A percentile compares a stretch with the other conserved stretches of the same genome.
These are phyloP conservation scores for Lacanobia oleracea DNA, from an alignment of 2,888 invertebrate genomes.

Conservation along the genomic window DNA sequence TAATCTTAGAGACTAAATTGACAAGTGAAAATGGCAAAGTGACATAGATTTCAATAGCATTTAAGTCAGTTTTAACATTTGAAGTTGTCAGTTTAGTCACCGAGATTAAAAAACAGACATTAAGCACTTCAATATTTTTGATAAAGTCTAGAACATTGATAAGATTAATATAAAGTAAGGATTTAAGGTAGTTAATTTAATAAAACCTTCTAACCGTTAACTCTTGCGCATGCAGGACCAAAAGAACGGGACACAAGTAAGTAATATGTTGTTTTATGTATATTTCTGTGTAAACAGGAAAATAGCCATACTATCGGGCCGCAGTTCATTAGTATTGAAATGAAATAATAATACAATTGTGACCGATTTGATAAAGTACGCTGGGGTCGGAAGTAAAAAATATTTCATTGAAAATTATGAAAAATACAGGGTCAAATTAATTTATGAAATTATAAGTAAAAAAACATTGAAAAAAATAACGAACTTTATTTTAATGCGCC, in stretches of 20 bases:
- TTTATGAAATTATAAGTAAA: not conserved
- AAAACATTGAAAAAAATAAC: no score
- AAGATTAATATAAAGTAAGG: not conserved
- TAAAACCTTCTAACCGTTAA: constrained; percentile 41
- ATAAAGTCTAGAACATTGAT: no score
- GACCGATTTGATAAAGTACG: constrained; percentile 34
- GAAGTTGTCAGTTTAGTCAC: no score
- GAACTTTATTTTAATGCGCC: no score
- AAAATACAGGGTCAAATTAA: not conserved
- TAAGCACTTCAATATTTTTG: no score
- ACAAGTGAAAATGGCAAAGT: no score
- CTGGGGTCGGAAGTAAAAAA: not conserved
- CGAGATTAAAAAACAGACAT: no score
- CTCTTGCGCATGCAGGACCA: constrained; percentile 91
- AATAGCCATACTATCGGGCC: constrained; percentile 38
- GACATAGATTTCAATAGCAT: no score
- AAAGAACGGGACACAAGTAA: constrained; percentile 95
- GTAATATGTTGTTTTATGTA: constrained; percentile 75
- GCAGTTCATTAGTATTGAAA: constrained; percentile 47
- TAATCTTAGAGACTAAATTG: no score
- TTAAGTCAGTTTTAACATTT: no score
- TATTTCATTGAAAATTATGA: not conserved
- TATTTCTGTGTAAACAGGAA: constrained; percentile 56
- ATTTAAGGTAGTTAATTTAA: constrained; percentile 2
- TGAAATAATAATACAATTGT: constrained; percentile 23